Percentiles rank a stretch among this genome's conserved stretches.
Conservation (phyloP, 2,888 invertebrate genomes). For the Coleophora deauratella region DNA sequence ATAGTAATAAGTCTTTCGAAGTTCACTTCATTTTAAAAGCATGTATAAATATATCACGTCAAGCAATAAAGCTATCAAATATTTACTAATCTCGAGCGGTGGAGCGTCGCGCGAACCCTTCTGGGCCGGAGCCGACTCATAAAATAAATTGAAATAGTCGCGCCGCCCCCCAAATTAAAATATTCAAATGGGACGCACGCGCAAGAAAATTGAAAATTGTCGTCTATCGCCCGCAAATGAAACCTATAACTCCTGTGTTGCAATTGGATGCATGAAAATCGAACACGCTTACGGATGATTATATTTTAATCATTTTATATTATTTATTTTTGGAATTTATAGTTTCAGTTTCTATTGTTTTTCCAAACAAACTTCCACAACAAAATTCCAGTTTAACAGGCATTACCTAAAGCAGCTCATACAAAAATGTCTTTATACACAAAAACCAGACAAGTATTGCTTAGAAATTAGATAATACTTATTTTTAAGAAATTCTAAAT, state of each 20-base stretch:
- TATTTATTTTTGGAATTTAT: no score
- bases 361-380: no score
- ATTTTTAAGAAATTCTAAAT: no score
- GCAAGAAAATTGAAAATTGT: slow-evolving; percentile 76
- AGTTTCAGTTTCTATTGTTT: no score
- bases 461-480: no score
- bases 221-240: slow-evolving; percentile 75
- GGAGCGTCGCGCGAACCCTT: slow-evolving; percentile 67
- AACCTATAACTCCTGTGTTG: slow-evolving; percentile 71
- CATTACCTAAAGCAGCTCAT: no score
- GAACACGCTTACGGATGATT: slow-evolving; percentile 6
- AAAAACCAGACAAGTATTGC: no score
- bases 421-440: no score
- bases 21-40: slow-evolving; percentile 51
- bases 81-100: slow-evolving; percentile 72
- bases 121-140: slow-evolving; percentile 59
- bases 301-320: no score
- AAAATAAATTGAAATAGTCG: slow-evolving; percentile 75
- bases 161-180: slow-evolving; percentile 74
- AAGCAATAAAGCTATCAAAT: slow-evolving; percentile 74
- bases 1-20: slow-evolving; percentile 12
- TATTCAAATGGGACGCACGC: slow-evolving; percentile 75
- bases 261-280: slow-evolving; percentile 39
- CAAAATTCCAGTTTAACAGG: no score
- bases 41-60: slow-evolving; percentile 62